Conservation (phyloP, 2,888 invertebrate species). For the Limnephilus lunatus region DNA sequence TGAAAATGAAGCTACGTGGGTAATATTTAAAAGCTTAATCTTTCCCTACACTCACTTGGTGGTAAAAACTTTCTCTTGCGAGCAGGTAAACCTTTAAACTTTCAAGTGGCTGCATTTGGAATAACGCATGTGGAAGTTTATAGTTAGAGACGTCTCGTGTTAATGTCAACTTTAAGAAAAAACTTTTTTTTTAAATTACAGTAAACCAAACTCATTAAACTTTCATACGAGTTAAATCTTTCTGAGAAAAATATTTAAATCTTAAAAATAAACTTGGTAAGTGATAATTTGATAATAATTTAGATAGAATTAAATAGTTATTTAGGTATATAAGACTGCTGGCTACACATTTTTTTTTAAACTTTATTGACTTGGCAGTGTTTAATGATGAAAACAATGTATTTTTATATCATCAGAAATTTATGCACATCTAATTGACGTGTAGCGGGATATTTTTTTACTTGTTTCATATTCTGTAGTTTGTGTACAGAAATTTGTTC, state of each 20-base stretch:
- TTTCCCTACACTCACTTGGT: neutral
- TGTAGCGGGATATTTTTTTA: neutral
- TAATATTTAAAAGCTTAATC: neutral
- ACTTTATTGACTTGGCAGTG: neutral
- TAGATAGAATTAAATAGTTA: too few relatives aligned
- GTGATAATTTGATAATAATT: too few relatives aligned
- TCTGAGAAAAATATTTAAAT: too few relatives aligned
- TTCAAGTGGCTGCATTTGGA: neutral
- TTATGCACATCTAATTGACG: neutral
- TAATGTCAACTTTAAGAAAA: neutral
- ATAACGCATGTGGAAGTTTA: neutral
- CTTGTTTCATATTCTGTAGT: neutral
- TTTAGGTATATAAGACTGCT: too few relatives aligned
- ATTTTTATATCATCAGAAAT: neutral
- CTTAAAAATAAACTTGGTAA: too few relatives aligned
- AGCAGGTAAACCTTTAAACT: neutral
- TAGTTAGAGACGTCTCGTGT: neutral
- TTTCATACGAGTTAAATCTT: too few relatives aligned
- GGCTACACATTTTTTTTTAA: neutral
- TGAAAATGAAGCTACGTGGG: neutral
- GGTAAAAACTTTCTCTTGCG: neutral
- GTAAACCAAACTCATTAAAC: too few relatives aligned
- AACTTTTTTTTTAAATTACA: too few relatives aligned
- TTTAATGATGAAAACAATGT: neutral
- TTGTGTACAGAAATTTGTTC: neutral